These are phyloP conservation scores for Thripadectes ignobilis DNA, from an alignment of 2,797 vertebrate species.

Conservation along the genomic window DNA sequence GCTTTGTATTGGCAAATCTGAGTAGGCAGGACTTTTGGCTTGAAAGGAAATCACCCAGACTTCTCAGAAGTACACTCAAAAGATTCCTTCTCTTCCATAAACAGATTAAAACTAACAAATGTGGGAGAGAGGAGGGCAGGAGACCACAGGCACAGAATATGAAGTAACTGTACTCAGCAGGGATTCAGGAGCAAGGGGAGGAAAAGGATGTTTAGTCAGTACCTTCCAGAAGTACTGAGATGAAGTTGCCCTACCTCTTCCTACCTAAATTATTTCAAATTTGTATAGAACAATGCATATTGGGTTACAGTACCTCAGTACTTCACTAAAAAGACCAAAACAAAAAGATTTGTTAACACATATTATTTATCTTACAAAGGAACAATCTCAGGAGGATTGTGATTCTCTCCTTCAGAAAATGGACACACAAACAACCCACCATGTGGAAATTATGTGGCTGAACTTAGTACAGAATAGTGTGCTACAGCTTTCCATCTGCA, in stretches of 20 bases:
- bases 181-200: background rate
- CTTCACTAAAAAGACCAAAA: background rate
- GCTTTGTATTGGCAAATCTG: background rate
- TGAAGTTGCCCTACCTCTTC: constrained; percentile 38
- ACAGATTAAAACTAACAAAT: constrained; percentile 7
- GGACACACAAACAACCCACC: background rate
- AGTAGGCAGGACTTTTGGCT: background rate
- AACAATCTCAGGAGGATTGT: background rate
- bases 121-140: background rate
- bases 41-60: background rate
- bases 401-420: background rate
- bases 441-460: accelerated
- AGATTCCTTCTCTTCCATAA: background rate
- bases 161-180: constrained; percentile 19
- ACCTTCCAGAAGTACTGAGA: background rate
- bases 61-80: background rate
- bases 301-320: background rate
- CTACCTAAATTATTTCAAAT: background rate
- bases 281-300: background rate
- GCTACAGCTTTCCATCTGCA: background rate
- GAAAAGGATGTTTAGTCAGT: constrained; percentile 54
- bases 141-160: background rate
- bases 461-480: background rate
- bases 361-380: background rate
- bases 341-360: background rate